Evolutionary conservation across 1,140 invertebrate genomes (phyloP).

Genomic region (Helicoverpa zea): DNA sequence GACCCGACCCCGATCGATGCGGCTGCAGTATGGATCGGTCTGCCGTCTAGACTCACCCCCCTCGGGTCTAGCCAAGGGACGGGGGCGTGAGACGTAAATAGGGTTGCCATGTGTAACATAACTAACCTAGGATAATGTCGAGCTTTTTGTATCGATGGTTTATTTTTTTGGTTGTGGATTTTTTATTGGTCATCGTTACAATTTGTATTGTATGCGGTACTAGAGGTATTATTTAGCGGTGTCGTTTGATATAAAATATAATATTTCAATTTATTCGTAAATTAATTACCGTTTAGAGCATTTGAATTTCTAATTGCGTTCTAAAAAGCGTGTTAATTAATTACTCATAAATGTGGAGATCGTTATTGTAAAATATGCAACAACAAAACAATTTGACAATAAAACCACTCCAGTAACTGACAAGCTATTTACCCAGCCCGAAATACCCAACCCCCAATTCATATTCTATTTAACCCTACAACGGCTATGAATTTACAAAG

Average conservation of each 20-base stretch:
- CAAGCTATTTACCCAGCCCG: background rate
- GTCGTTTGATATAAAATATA: background rate
- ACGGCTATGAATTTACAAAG: conserved; percentile 12
- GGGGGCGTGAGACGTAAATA: conserved; percentile 60
- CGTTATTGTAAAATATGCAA: background rate
- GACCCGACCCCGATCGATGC: conserved; percentile 74
- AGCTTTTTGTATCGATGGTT: conserved; percentile 47
- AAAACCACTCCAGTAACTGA: conserved; percentile 6
- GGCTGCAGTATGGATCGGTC: conserved; percentile 78
- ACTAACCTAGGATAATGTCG: conserved; percentile 47
- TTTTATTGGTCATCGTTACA: background rate
- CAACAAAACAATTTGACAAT: conserved; percentile 6
- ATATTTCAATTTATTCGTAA: background rate
- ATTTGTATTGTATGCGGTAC: too few relatives aligned
- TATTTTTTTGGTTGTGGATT: conserved; percentile 45
- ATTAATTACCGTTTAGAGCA: too few relatives aligned
- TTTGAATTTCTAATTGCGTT: background rate
- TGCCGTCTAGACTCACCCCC: conserved; percentile 72
- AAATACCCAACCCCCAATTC: conserved; percentile 9
- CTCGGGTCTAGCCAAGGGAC: conserved; percentile 56
- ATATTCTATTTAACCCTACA: conserved; percentile 15
- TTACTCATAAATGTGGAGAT: too few relatives aligned
- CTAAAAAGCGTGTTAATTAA: background rate
- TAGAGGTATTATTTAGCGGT: too few relatives aligned
- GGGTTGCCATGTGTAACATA: conserved; percentile 44